Base-by-base conservation (phyloP, 2,113 vertebrate species). In the Psephotus haematonotus region DNA sequence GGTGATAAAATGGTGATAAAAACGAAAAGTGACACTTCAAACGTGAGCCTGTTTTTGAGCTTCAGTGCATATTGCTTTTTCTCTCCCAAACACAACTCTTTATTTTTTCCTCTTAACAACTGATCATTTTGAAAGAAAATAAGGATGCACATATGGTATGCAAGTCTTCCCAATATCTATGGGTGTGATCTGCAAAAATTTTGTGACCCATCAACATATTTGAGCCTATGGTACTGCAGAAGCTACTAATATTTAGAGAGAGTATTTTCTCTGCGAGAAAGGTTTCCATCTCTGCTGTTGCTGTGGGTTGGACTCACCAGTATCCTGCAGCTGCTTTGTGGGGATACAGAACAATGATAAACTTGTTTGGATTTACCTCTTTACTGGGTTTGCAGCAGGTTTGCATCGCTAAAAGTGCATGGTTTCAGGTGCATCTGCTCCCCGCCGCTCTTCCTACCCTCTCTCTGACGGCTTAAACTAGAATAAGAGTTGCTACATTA, bases 21-120 rank as follows among this genome's bases (percentile, higher is more conserved):
- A 96, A 96, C 86, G 9, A 88, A 94, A 96, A 96, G 93, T 95
- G 97, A 97, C 96, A 97, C 88, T 97, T 96, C 95, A 97, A 97
- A 97, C 33, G 2, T 55, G 1, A 15, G 77, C 70, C 86, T 75
- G 82, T 57, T 71, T 75, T 68, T 41, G 74, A 96, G 92, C 88
- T 79, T 11, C 52, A 6, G 35, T 80, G 95, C 84, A 31, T 74
- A 79, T 88, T 83, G 92, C 89, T 82, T 63, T 55, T 86, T 76
- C 79, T 88, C 82, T 80, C 81, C 86, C 88, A 86, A 94, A 91
- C 52, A 39, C 84, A 81, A 50, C 33, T 82, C 72, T 69, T n/a
- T 50, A 28, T 75, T 74, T 97, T 59, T 79, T 33, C 47, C 63
- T 74, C 79, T 82, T 35, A 27, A 89, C 50, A 90, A 47, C 72